These are phyloP conservation scores for Naja naja DNA, from an alignment of 2,113 vertebrate species.

Conservation along the genomic window DNA sequence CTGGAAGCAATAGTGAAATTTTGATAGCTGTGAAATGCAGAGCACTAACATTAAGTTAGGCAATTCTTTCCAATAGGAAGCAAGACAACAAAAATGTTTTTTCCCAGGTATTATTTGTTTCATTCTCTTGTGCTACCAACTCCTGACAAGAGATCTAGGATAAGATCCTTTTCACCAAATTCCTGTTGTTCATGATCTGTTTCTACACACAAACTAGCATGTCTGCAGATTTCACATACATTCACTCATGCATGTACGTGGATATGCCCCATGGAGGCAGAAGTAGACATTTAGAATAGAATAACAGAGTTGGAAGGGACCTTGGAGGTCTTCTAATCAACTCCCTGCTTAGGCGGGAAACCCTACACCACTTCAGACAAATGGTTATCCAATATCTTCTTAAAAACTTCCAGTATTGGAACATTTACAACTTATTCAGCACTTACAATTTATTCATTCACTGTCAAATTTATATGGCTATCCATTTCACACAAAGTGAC, in stretches of 20 bases:
- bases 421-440: too few relatives aligned
- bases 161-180: neutral
- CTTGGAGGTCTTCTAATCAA: too few relatives aligned
- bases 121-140: neutral
- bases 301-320: too few relatives aligned
- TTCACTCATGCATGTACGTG: neutral
- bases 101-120: neutral
- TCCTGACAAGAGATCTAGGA: neutral
- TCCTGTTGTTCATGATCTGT: neutral
- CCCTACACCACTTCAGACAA: too few relatives aligned
- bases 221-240: neutral
- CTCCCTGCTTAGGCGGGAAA: too few relatives aligned
- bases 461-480: neutral
- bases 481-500: neutral
- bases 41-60: neutral
- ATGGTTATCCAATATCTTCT: too few relatives aligned
- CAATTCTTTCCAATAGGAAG: neutral
- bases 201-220: neutral
- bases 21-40: neutral
- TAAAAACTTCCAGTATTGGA: too few relatives aligned
- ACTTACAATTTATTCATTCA: neutral
- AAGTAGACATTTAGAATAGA: neutral
- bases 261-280: neutral
- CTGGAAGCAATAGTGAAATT: neutral
- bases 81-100: neutral